Evolutionary conservation across 2,113 vertebrate genomes (phyloP), one percentile per base, ranked within the genome.

Genomic region (Diadophis punctatus): DNA sequence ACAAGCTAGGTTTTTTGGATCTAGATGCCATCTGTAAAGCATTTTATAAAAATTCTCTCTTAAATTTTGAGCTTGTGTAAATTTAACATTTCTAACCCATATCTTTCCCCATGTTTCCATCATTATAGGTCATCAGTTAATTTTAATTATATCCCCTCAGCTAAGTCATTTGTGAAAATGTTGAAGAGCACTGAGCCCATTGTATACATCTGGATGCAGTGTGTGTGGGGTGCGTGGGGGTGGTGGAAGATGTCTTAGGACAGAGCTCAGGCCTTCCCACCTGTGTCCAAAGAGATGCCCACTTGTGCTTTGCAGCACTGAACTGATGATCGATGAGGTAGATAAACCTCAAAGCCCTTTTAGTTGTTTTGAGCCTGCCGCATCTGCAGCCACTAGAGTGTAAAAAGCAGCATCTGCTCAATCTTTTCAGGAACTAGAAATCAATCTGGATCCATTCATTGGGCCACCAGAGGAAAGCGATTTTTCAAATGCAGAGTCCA

Each of bases 331-430:
- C 22, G 25, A 58, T 11, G 14, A 20, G 52, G 53, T 10, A 18
- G 55, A 1, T 1, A 27, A 86, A 27, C 11, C 11, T 48, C 56
- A 58, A 58, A 58, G 56, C 9, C 2, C 56, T 58, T 25, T 23
- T 23, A 23, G 55, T 1, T 34, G 39, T 0, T 0, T 7, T 18
- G 3, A 60, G 20, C 27, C 84, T 63, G 49, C 88, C 39, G 27
- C 39, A 0, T 63, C 68, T 1, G 0, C 34, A 0, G 1, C 39
- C 0, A 0, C 8, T 16, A 49, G 27, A 12, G 6, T 22, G 88
- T 27, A 25, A 89, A 60, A 6, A 46, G 55, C 23, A 7, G 12
- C 53, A 53, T 22, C 8, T 63, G 39, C 1, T 60, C 0, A 0
- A 0, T 10, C 87, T 8, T 4, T 20, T 68, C 34, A 1, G 1